A percentile compares a stretch with the other conserved stretches of the same genome.
Conservation (phyloP, 1,140 invertebrate species). For the Bombus turneri region DNA sequence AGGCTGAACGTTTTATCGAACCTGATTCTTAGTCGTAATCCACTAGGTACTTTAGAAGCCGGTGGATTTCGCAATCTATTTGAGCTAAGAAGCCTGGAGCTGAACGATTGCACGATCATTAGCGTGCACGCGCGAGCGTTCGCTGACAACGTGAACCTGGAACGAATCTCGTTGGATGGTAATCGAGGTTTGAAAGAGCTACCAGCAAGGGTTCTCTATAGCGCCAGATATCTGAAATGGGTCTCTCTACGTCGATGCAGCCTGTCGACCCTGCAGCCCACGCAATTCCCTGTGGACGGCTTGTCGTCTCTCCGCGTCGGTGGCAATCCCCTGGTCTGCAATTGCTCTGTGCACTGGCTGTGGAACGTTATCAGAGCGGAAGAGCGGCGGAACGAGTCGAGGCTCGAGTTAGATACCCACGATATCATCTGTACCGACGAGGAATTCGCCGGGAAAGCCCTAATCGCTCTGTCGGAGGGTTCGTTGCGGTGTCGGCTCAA, state of each 20-base stretch:
- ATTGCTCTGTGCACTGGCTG: conserved; percentile 93
- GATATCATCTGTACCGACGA: conserved; percentile 79
- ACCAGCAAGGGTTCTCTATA: conserved; percentile 88
- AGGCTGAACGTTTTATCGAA: conserved; percentile 89
- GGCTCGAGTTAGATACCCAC: conserved; percentile 74
- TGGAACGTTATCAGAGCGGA: conserved; percentile 87
- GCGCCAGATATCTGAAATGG: conserved; percentile 88
- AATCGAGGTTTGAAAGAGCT: conserved; percentile 88
- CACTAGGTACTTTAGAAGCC: conserved; percentile 86
- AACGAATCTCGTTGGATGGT: conserved; percentile 89
- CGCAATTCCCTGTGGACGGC: conserved; percentile 90
- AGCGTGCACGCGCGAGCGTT: conserved; percentile 89
- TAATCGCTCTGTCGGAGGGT: conserved; percentile 75
- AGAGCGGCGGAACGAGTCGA: conserved; percentile 74
- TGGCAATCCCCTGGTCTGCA: conserved; percentile 93
- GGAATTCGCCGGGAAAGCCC: conserved; percentile 74
- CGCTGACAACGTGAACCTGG: conserved; percentile 92
- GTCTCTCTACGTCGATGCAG: conserved; percentile 88
- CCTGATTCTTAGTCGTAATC: conserved; percentile 90
- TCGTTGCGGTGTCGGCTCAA: conserved; percentile 76
- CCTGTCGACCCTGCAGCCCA: conserved; percentile 88
- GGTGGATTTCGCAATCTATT: conserved; percentile 92
- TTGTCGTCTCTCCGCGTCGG: conserved; percentile 87
- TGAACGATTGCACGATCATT: conserved; percentile 87
- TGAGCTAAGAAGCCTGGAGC: conserved; percentile 88